Base-by-base conservation (phyloP, 2,113 vertebrate species). In the Burhinus oedicnemus region DNA sequence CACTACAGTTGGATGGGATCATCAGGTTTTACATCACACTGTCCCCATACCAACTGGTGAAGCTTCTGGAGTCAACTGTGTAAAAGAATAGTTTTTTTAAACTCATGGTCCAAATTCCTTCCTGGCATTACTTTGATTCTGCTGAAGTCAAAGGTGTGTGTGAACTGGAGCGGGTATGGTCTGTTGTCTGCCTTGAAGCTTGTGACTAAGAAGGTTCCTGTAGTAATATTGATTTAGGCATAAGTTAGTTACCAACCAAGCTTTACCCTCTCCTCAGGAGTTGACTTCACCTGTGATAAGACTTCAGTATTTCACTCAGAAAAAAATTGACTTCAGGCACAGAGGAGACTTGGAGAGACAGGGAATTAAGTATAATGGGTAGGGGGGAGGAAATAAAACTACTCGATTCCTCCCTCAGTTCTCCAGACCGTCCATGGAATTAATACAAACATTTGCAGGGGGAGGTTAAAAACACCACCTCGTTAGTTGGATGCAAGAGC, bases 1-100 rank as follows among this genome's bases (percentile, higher is more conserved):
- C 71, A 99, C 99, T 9, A 99, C 99, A 4, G 98, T 99, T 52
- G 99, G 99, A 88, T 99, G 99, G 99, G 99, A 99, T 97, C 99
- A 99, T 91, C 98, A 99, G 71, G 99, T 99, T 92, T 98, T 99
- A 66, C 99, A 99, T 96, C 99, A 99, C 96, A 96, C 95, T 8
- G 92, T 99, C 57, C 97, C 95, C 25, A 20, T 89, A 25, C 97
- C 98, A 32, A 92, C 95, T 62, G 96, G 93, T 51, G 80, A 97
- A 81, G 81, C 92, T 77, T 84, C 97, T 83, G 96, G 81, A 93
- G 89, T 94, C 47, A 96, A 98, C 77, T 97, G 87, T 95, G 95
- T 96, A 58, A 96, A 96, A 12, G 97, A 98, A 89, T 98, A 98
- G 96, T 44, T 66, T 66, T 66, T 93, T 96, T 91, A 95, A 95